Base-by-base conservation (phyloP, 2,888 invertebrate species). In the Euzetes globulus region DNA sequence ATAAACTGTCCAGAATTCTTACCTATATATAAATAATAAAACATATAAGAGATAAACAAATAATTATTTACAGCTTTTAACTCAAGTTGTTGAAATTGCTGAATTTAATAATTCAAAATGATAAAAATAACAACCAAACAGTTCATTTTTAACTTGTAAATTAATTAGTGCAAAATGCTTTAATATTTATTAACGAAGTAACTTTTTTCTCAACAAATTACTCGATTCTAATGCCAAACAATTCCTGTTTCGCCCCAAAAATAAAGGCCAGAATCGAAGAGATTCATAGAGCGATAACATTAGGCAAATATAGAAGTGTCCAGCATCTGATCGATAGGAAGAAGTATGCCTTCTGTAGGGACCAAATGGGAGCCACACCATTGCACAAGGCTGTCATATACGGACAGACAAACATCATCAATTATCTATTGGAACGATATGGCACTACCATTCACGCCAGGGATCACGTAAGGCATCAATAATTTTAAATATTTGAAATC, bases 221-320 rank as follows among this genome's bases (percentile, higher is more conserved):
- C n/a, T n/a, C n/a, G n/a, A n/a, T n/a, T n/a, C n/a, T n/a, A n/a
- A n/a, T n/a, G n/a, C n/a, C n/a, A n/a, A n/a, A n/a, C n/a, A n/a
- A n/a, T n/a, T n/a, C n/a, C n/a, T n/a, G n/a, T n/a, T n/a, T 45
- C 47, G 73, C 17, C 37, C 50, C 15, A 72, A 82, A 83, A 22
- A 80, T 94, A 93, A 80, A 94, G 94, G 88, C 88, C 79, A 94
- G 95, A 87, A 94, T 95, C 78, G 89, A 90, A 78, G 88, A 90
- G 76, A 92, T 95, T 37, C 95, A 95, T 82, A 84, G 89, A 79
- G 92, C 94, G 45, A 90, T 94, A 25, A 87, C 88, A 79, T 89
- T 90, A 79, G 95, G 95, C 5, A 91, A 90, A 80, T 85, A 95
- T 78, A 85, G 90, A 79, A 77, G 81, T 22, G 81, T 83, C n/a